A percentile compares a stretch with the other conserved stretches of the same genome.
phyloP scores from a whole-genome alignment of 2,113 vertebrate species.

The Dromiciops gliroides region DNA sequence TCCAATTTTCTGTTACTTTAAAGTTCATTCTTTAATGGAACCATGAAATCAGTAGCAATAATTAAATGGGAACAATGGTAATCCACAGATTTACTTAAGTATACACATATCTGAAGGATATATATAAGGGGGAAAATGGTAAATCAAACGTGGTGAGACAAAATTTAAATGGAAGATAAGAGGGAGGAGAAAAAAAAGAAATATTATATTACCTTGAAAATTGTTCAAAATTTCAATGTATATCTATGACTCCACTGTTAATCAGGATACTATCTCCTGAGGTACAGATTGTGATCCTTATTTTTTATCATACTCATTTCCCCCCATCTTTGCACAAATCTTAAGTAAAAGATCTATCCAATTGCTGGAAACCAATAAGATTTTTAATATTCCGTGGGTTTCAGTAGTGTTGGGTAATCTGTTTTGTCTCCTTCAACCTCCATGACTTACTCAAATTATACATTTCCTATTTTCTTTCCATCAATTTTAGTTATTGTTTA shows the following conservation, averaged over 20 bases:
- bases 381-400: not conserved
- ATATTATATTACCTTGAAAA: not conserved
- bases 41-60: not conserved
- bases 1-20: conserved; percentile 1
- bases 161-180: not conserved
- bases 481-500: not conserved
- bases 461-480: not conserved
- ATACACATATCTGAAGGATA: not conserved
- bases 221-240: not conserved
- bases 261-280: not conserved
- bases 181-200: not conserved
- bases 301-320: not conserved
- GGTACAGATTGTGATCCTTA: not conserved
- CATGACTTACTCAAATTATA: not conserved
- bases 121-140: not conserved
- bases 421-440: not conserved
- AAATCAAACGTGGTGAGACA: not conserved
- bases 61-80: not conserved
- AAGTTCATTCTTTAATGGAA: not conserved
- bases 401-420: not conserved
- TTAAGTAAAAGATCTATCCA: not conserved
- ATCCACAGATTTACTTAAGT: conserved; percentile 10
- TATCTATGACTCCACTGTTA: not conserved
- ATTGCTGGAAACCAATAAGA: not conserved
- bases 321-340: not conserved